Base-by-base conservation (phyloP, 2,113 vertebrate species). In the Psilopogon haemacephalus region DNA sequence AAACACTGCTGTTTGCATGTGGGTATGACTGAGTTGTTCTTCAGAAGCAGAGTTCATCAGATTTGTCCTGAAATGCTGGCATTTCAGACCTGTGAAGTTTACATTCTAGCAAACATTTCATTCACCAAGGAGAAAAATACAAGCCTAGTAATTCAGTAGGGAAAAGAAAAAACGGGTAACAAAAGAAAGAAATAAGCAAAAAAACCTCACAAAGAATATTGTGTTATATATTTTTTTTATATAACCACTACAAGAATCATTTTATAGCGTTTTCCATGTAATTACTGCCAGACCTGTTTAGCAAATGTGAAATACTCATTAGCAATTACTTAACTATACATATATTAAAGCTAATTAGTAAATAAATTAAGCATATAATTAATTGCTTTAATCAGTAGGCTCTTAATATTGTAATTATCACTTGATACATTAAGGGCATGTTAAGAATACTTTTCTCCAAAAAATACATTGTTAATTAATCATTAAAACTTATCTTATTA, bases 381-480 rank as follows among this genome's bases (percentile, higher is more conserved):
- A 97, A 97, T 97, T 96, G 95, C 89, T 96, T 96, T 96, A 97
- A 96, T 97, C 92, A 95, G 86, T 62, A 84, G 84, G 92, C 90
- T 97, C 94, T 97, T 97, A 96, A 97, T 97, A 97, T 95, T 97
- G 86, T 92, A 97, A 94, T 96, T 97, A 97, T 96, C 90, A 85
- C 89, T 94, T 95, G 95, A 95, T 97, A 90, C 89, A 95, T 97
- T 97, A 97, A 97, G 94, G 94, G 93, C 97, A 97, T 97, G 95
- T 97, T 96, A 96, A 97, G 96, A 96, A 97, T 98, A 97, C 94
- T 96, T 98, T 98, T 95, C 93, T 95, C 78, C 84, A 93, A 97
- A 98, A 97, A 98, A 97, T 97, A 97, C 94, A 96, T 94, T 84
- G 97, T 97, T 98, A 98, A 98, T 98, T 98, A 98, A 98, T 98